These are phyloP conservation scores for Drosophila guanche DNA, from an alignment of 1,140 invertebrate genomes.

Conservation along the genomic window DNA sequence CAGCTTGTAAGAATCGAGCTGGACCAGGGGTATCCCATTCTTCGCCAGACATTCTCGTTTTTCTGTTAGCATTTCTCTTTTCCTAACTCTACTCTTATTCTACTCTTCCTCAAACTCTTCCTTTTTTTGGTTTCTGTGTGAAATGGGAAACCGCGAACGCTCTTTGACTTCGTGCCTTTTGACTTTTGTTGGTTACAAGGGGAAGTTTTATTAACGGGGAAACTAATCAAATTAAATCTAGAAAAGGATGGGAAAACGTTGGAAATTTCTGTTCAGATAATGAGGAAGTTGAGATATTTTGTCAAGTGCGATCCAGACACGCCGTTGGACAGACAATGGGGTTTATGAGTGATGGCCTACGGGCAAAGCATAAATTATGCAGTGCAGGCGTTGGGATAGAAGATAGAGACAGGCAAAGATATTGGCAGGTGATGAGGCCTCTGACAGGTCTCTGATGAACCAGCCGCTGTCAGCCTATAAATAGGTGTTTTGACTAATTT, in stretches of 20 bases:
- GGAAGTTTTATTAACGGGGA: conserved; percentile 1
- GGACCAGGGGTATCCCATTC: too few species aligned
- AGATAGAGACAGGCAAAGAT: conserved; percentile 1
- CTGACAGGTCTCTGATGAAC: conserved; percentile 56
- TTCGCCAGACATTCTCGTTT: too few species aligned
- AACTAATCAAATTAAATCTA: too few species aligned
- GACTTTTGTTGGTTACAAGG: not conserved
- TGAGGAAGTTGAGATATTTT: not conserved
- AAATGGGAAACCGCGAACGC: not conserved
- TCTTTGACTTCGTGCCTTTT: not conserved
- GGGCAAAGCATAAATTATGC: too few species aligned
- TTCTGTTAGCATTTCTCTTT: too few species aligned
- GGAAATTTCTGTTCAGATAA: too few species aligned
- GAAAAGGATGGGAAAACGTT: too few species aligned
- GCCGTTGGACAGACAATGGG: too few species aligned
- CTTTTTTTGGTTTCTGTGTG: not conserved
- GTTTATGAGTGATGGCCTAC: too few species aligned
- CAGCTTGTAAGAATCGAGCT: too few species aligned
- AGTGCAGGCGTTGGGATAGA: too few species aligned
- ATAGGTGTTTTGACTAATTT: not conserved
- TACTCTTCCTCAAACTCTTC: not conserved
- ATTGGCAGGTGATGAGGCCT: conserved; percentile 53
- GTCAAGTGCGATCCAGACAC: too few species aligned
- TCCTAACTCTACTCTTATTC: not conserved
- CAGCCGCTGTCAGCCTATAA: conserved; percentile 11